phyloP scores from a whole-genome alignment of 2,797 vertebrate species.

The Eleutherodactylus coqui region DNA sequence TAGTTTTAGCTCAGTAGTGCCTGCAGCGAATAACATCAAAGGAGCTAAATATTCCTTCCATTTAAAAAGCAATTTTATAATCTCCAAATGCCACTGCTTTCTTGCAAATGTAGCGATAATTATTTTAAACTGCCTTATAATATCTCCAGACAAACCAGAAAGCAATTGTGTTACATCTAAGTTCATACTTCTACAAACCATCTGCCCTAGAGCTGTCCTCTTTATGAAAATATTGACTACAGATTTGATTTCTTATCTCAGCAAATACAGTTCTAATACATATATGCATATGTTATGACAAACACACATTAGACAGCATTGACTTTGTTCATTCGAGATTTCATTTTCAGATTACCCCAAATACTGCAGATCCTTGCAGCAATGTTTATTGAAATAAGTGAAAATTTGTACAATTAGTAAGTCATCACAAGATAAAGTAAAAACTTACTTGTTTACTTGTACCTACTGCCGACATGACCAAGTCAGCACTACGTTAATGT shows the following conservation, averaged over 20 bases:
- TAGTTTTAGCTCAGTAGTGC: slow-evolving; percentile 74
- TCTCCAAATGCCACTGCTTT: slow-evolving; percentile 74
- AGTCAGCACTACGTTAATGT: slow-evolving; percentile 24
- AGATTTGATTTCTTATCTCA: slow-evolving; percentile 44
- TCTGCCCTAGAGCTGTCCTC: slow-evolving; percentile 47
- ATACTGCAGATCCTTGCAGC: slow-evolving; percentile 32
- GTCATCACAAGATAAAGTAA: slow-evolving; percentile 34
- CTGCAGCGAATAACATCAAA: slow-evolving; percentile 71
- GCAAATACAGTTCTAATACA: slow-evolving; percentile 38
- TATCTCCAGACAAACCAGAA: slow-evolving; percentile 69
- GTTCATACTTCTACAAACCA: slow-evolving; percentile 62
- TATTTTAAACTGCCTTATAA: slow-evolving; percentile 76
- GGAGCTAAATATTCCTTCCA: slow-evolving; percentile 68
- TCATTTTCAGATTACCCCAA: slow-evolving; percentile 13
- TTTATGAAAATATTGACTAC: slow-evolving; percentile 55
- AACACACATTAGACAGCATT: background rate
- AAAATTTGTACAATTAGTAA: slow-evolving; percentile 22
- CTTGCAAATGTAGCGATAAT: slow-evolving; percentile 74
- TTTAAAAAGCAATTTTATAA: slow-evolving; percentile 75
- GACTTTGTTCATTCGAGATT: slow-evolving; percentile 7
- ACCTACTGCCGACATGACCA: slow-evolving; percentile 30
- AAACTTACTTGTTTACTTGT: slow-evolving; percentile 25
- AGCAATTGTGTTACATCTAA: slow-evolving; percentile 66
- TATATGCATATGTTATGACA: slow-evolving; percentile 24
- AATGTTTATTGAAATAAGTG: slow-evolving; percentile 7